Percentiles rank a stretch among this genome's conserved stretches.
These are phyloP conservation scores for Bombyx huttoni DNA, from an alignment of 2,888 invertebrate species.

Conservation along the genomic window DNA sequence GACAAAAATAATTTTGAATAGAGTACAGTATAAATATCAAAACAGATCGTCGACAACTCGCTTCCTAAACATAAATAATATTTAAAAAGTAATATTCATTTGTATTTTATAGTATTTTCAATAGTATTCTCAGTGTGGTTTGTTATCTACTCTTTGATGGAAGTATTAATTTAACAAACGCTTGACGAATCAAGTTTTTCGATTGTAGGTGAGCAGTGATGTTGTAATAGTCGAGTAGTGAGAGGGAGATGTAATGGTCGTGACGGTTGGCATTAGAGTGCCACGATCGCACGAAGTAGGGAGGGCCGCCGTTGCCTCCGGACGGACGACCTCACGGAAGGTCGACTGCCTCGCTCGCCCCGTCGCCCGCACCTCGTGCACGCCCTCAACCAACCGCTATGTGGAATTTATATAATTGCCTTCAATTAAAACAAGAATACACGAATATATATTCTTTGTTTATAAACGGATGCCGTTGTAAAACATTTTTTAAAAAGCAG, in stretches of 20 bases:
- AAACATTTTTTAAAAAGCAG: conserved; percentile 13
- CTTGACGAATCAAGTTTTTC: background rate
- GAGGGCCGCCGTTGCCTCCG: conserved; percentile 23
- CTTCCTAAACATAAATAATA: too few relatives aligned
- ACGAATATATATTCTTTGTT: conserved; percentile 30
- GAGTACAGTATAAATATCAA: too few relatives aligned
- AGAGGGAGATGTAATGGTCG: background rate
- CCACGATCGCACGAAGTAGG: conserved; percentile 25
- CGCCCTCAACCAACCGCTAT: conserved; percentile 44
- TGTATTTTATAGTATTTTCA: too few relatives aligned
- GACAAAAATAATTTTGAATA: too few relatives aligned
- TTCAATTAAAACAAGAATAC: conserved; percentile 61
- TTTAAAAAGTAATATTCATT: too few relatives aligned
- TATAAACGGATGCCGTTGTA: conserved; percentile 19
- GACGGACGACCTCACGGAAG: conserved; percentile 65
- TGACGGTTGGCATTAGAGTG: background rate
- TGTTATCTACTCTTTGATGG: too few relatives aligned
- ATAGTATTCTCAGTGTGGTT: too few relatives aligned
- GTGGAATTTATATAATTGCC: conserved; percentile 68
- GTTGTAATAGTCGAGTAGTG: background rate
- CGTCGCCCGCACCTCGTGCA: conserved; percentile 16
- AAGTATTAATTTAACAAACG: too few relatives aligned
- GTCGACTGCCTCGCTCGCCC: conserved; percentile 50
- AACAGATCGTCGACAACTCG: too few relatives aligned
- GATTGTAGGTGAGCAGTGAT: conserved; percentile 1